These are phyloP conservation scores for Schlechtendalia chinensis DNA, from an alignment of 1,140 invertebrate species.

Conservation along the genomic window DNA sequence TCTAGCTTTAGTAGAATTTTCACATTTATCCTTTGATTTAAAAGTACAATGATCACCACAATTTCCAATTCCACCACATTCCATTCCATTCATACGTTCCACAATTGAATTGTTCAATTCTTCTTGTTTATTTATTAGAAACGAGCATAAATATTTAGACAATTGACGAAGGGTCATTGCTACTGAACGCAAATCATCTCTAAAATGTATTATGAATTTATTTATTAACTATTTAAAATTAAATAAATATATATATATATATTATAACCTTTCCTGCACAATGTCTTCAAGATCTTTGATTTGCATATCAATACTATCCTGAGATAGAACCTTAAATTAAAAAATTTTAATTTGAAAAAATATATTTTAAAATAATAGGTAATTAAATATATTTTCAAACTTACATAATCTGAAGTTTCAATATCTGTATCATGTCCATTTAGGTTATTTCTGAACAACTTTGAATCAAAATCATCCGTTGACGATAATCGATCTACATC, in stretches of 20 bases:
- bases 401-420: slow-evolving; percentile 46
- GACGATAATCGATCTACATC: slow-evolving; percentile 28
- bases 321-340: slow-evolving; percentile 37
- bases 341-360: background rate
- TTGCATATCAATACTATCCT: slow-evolving; percentile 45
- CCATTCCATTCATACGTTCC: slow-evolving; percentile 25
- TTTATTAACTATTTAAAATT: background rate
- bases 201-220: background rate
- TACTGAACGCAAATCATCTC: slow-evolving; percentile 38
- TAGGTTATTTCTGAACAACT: background rate
- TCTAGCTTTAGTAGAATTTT: background rate
- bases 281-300: slow-evolving; percentile 48
- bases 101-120: slow-evolving; percentile 44
- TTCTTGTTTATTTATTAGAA: slow-evolving; percentile 42
- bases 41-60: background rate
- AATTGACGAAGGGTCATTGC: slow-evolving; percentile 37
- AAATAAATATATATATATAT: background rate
- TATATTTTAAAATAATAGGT: background rate
- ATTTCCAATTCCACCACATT: slow-evolving; percentile 31
- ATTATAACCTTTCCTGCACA: slow-evolving; percentile 33
- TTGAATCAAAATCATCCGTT: slow-evolving; percentile 21
- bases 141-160: slow-evolving; percentile 34
- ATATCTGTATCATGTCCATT: slow-evolving; percentile 27
- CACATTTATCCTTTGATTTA: background rate
- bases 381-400: background rate